Conservation (phyloP, 2,888 invertebrate species). For the Drosophila incognita region DNA sequence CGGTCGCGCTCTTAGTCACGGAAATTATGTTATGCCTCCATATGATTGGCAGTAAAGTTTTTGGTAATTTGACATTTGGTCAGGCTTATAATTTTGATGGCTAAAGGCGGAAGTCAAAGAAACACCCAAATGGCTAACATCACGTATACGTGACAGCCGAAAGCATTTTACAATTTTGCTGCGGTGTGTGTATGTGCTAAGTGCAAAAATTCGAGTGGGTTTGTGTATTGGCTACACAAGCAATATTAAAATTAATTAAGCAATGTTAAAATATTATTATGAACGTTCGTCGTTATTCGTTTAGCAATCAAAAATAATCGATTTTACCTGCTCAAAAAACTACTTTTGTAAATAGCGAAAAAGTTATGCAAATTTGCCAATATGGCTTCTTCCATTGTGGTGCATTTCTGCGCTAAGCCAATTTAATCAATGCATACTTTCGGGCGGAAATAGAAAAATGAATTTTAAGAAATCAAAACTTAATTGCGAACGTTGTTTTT, state of each 20-base stretch:
- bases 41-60: constrained; percentile 47
- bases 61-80: constrained; percentile 64
- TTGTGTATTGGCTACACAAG: constrained; percentile 7
- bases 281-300: not conserved
- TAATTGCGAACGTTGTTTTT: not conserved
- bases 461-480: not conserved
- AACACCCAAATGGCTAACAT: constrained; percentile 8
- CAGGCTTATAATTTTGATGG: constrained; percentile 37
- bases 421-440: constrained; percentile 27
- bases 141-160: constrained; percentile 25
- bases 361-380: not conserved
- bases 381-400: not conserved
- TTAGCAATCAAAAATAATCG: not conserved
- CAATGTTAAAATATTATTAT: not conserved
- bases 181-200: constrained; percentile 16
- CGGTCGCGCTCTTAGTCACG: constrained; percentile 15
- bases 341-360: not conserved
- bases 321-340: not conserved
- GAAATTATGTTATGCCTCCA: constrained; percentile 45
- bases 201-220: not conserved
- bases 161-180: not conserved
- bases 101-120: constrained; percentile 49
- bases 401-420: not conserved
- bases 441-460: constrained; percentile 8
- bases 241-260: not conserved